A percentile compares a stretch with the other conserved stretches of the same genome.
Evolutionary conservation across 2,888 invertebrate genomes (phyloP).

Genomic region (Agrochola macilenta): DNA sequence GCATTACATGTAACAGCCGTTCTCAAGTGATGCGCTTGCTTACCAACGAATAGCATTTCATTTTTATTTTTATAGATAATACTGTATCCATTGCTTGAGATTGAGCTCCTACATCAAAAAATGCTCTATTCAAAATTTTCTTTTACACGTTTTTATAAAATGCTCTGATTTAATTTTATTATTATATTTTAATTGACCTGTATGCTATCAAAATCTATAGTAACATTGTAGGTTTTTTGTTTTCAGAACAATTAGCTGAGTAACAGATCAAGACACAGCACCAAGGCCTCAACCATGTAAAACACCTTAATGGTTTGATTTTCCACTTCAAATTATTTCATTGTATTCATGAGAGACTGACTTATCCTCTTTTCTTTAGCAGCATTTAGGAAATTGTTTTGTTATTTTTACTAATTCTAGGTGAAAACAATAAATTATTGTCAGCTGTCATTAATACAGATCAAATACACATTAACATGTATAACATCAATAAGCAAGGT

Average conservation of each 20-base stretch:
- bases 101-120: background rate
- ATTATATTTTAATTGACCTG: background rate
- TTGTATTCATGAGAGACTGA: constrained; percentile 88
- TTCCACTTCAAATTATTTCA: constrained; percentile 81
- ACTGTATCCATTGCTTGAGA: background rate
- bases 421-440: constrained; percentile 73
- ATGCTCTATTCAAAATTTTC: background rate
- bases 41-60: background rate
- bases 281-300: constrained; percentile 73
- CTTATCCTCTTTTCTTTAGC: constrained; percentile 86
- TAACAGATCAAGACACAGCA: constrained; percentile 69
- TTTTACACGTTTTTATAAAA: background rate
- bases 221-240: constrained; percentile 27
- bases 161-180: background rate
- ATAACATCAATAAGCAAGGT: constrained; percentile 79
- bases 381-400: constrained; percentile 87
- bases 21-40: background rate
- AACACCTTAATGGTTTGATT: constrained; percentile 83
- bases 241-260: constrained; percentile 83
- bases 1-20: background rate
- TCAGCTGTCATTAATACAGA: constrained; percentile 72
- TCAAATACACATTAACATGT: constrained; percentile 70
- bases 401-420: constrained; percentile 80
- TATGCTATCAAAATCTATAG: background rate
- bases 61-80: background rate